phyloP scores from a whole-genome alignment of 1,140 invertebrate species.

The Pissodes strobi region DNA sequence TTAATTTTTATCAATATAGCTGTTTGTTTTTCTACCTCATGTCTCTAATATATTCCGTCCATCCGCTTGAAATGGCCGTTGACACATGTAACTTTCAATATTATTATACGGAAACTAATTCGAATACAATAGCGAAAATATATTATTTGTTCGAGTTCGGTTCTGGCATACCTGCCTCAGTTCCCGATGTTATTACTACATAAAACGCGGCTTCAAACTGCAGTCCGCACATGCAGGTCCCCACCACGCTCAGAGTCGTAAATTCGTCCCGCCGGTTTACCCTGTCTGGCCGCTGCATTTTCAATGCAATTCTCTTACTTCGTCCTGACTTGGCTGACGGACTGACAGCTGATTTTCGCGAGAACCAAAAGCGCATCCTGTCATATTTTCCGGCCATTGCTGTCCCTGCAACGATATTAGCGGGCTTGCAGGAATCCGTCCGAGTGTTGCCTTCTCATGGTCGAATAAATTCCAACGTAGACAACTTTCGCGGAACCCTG shows the following conservation, averaged over 20 bases:
- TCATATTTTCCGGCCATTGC: neutral
- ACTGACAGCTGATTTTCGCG: slow-evolving; percentile 50
- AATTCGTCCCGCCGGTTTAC: slow-evolving; percentile 47
- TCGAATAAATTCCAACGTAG: too few relatives aligned
- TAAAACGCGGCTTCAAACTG: slow-evolving; percentile 54
- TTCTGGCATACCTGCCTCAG: slow-evolving; percentile 44
- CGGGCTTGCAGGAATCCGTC: neutral
- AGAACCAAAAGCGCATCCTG: slow-evolving; percentile 6
- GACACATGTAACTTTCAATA: too few relatives aligned
- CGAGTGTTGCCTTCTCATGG: too few relatives aligned
- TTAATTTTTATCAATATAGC: too few relatives aligned
- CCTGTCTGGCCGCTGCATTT: slow-evolving; percentile 40
- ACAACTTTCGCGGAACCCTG: too few relatives aligned
- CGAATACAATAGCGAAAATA: too few relatives aligned
- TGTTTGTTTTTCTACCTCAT: too few relatives aligned
- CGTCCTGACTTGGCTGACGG: slow-evolving; percentile 42
- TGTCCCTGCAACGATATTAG: slow-evolving; percentile 11
- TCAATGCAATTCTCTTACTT: slow-evolving; percentile 48
- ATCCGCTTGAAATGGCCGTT: too few relatives aligned
- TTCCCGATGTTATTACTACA: slow-evolving; percentile 53
- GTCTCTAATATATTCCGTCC: too few relatives aligned
- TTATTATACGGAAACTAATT: too few relatives aligned
- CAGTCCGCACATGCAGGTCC: slow-evolving; percentile 55
- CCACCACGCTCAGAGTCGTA: slow-evolving; percentile 52
- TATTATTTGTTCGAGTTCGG: neutral